Percentiles rank a stretch among this genome's conserved stretches.
phyloP scores from a whole-genome alignment of 2,797 vertebrate species.

The Melanotaenia parkinsoni region DNA sequence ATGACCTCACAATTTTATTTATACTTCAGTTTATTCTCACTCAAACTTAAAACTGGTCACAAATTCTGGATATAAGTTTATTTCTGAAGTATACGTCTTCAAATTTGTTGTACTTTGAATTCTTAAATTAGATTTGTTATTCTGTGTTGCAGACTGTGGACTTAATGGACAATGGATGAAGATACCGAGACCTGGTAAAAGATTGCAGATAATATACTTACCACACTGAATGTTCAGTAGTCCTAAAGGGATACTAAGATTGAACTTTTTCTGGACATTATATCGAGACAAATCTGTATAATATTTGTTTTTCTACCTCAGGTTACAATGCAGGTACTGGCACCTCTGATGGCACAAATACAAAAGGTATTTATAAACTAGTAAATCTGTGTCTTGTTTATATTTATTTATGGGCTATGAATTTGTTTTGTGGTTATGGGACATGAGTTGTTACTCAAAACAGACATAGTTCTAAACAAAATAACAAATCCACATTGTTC shows the following conservation, averaged over 20 bases:
- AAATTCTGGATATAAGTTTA: neutral
- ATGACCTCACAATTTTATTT: neutral
- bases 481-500: neutral
- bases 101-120: neutral
- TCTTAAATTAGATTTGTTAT: neutral
- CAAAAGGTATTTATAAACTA: constrained; percentile 49
- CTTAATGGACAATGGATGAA: constrained; percentile 78
- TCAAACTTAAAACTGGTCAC: neutral
- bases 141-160: constrained; percentile 68
- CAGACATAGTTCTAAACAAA: constrained; percentile 41
- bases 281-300: constrained; percentile 10
- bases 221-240: neutral
- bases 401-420: neutral
- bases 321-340: constrained; percentile 47
- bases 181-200: constrained; percentile 71
- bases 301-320: neutral
- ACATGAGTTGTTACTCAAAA: constrained; percentile 49
- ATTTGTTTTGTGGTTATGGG: constrained; percentile 45
- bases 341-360: constrained; percentile 41
- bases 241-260: neutral
- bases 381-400: neutral
- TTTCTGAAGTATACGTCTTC: neutral
- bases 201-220: neutral
- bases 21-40: neutral
- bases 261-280: neutral